Percentiles rank a stretch among this genome's conserved stretches.
phyloP scores from a whole-genome alignment of 2,113 vertebrate genomes.

The Nothoprocta pentlandii region DNA sequence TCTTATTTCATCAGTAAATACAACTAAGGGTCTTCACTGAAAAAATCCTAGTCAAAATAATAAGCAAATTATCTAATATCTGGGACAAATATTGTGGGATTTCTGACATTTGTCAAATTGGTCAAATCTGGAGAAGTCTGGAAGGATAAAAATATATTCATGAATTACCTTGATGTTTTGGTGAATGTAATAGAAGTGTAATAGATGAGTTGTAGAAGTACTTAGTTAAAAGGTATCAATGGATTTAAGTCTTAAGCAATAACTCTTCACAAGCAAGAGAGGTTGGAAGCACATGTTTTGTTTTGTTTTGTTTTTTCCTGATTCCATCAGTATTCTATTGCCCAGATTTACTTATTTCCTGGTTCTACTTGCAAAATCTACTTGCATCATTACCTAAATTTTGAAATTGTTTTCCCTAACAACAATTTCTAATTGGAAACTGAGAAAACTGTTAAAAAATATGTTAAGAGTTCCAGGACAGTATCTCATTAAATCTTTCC shows the following conservation, averaged over 20 bases:
- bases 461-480: background rate
- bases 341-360: background rate
- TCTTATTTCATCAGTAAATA: background rate
- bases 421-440: background rate
- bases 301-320: background rate
- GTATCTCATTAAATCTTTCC: background rate
- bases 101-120: background rate
- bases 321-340: background rate
- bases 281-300: background rate
- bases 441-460: background rate
- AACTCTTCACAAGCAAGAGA: background rate
- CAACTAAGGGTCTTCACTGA: background rate
- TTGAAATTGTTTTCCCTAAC: background rate
- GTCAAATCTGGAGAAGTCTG: background rate
- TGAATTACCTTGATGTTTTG: background rate
- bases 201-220: background rate
- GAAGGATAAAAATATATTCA: background rate
- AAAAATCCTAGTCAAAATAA: background rate
- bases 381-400: background rate
- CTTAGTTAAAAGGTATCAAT: background rate
- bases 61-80: background rate
- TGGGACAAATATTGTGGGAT: background rate
- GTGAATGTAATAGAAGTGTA: background rate
- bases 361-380: background rate
- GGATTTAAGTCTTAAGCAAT: background rate